Evolutionary conservation across 64 coral and sea anemone species (phyloP), one percentile per base, ranked within the genome.

Genomic region (Porites australiensis): DNA sequence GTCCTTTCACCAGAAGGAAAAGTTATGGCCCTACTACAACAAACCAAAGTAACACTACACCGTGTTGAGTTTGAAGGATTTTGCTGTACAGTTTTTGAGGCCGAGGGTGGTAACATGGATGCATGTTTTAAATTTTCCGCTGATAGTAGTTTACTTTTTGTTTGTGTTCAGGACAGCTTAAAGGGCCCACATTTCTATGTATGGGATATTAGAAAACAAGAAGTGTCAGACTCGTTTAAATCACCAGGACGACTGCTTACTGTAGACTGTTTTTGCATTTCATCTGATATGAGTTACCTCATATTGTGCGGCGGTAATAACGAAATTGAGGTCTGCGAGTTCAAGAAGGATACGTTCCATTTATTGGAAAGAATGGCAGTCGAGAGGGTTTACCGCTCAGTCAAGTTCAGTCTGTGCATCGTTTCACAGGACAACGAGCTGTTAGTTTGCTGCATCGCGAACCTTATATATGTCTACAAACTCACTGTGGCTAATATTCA

Each of bases 361-460:
- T 52, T 77, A 4, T 7, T 77, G 13, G 22, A 13, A 54, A 51
- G 15, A 0, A 13, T 19, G 48, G 15, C 0, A 4, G 49, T 77
- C 4, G 4, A 53, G 74, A 52, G 20, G 19, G 6, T 13, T n/a
- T 77, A 53, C 74, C n/a, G 10, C 50, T 53, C 2, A n/a, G 47
- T 77, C 20, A 69, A 67, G 46, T 89, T 62, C 44, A 50, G 44
- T 0, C 65, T 43, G 12, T 79, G 88, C 62, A 79, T 61, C 16
- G 47, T 75, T 37, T 89, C 88, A 50, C 20, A 3, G 4, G 50
- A 79, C 47, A 37, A 64, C 23, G 15, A 77, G 16, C 57, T 89
- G 75, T 22, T 89, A 20, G 88, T 77, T 64, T 89, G 88, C 20
- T 89, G 88, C 66, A 77, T 90, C 51, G 77, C 49, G 13, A 66